These are phyloP conservation scores for Panorpa germanica DNA, from an alignment of 2,888 invertebrate genomes.

Conservation along the genomic window DNA sequence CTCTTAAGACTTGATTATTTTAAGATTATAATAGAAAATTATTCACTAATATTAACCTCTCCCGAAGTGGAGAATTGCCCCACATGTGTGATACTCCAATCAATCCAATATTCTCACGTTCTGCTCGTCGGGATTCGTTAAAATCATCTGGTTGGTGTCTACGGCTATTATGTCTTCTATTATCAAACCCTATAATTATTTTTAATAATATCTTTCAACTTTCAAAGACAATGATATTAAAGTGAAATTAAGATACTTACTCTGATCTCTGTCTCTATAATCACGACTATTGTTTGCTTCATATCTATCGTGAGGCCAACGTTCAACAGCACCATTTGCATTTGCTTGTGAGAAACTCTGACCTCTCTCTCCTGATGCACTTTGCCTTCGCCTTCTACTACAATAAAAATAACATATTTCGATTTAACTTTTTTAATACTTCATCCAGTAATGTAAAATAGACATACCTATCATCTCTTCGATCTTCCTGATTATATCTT, in stretches of 20 bases:
- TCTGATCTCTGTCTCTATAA: constrained; percentile 7
- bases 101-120: constrained; percentile 55
- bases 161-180: constrained; percentile 12
- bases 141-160: constrained; percentile 39
- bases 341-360: neutral
- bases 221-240: constrained; percentile 10
- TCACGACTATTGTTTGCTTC: constrained; percentile 13
- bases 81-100: constrained; percentile 49
- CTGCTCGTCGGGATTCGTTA: constrained; percentile 47
- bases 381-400: too few species aligned
- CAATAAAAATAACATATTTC: too few species aligned
- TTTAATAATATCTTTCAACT: constrained; percentile 1
- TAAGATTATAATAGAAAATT: constrained; percentile 8
- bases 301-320: constrained; percentile 19
- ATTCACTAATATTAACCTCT: constrained; percentile 2
- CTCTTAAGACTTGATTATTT: constrained; percentile 1
- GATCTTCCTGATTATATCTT: too few species aligned
- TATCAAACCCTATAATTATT: constrained; percentile 10
- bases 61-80: constrained; percentile 50
- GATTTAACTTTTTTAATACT: too few species aligned
- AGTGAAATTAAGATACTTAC: constrained; percentile 8
- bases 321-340: constrained; percentile 12
- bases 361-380: too few species aligned
- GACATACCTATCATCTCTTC: too few species aligned
- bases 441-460: too few species aligned